A percentile compares a stretch with the other conserved stretches of the same genome.
Evolutionary conservation across 1,140 invertebrate genomes (phyloP).

Genomic region (Lasioglossum albipes): DNA sequence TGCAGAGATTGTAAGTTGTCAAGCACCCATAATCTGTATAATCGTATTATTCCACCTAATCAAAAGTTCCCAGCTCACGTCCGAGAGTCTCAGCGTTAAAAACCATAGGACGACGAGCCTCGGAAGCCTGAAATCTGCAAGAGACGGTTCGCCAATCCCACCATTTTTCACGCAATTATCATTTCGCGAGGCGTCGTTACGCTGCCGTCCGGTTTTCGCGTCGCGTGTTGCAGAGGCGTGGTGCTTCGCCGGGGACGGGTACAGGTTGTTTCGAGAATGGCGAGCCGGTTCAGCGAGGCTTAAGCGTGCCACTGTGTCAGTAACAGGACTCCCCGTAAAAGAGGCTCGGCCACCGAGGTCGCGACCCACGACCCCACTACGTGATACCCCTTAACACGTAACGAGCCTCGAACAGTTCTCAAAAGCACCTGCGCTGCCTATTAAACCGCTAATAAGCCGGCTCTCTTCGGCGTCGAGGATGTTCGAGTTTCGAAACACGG

Average conservation of each 20-base stretch:
- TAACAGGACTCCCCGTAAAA: constrained; percentile 72
- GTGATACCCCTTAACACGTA: constrained; percentile 50
- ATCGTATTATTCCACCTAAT: too few relatives aligned
- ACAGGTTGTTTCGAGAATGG: constrained; percentile 56
- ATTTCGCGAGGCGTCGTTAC: constrained; percentile 21
- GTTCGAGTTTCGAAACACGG: neutral
- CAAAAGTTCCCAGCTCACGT: too few relatives aligned
- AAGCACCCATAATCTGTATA: too few relatives aligned
- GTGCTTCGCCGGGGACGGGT: neutral
- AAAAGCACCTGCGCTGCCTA: constrained; percentile 46
- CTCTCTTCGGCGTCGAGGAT: too few relatives aligned
- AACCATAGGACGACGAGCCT: too few relatives aligned
- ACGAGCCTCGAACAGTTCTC: constrained; percentile 47
- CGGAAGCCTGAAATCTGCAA: too few relatives aligned
- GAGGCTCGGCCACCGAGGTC: constrained; percentile 62
- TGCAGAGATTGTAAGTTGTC: too few relatives aligned
- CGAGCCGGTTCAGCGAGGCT: constrained; percentile 51
- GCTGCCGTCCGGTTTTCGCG: constrained; percentile 21
- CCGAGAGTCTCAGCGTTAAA: too few relatives aligned
- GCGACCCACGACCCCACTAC: constrained; percentile 64
- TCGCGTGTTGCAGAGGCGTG: constrained; percentile 21
- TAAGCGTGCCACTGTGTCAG: constrained; percentile 76
- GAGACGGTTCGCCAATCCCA: too few relatives aligned
- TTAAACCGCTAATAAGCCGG: constrained; percentile 29
- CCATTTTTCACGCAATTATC: constrained; percentile 23